Percentiles rank a stretch among this genome's conserved stretches.
phyloP scores from a whole-genome alignment of 1,140 invertebrate genomes.

The Lasaia peninsularis region DNA sequence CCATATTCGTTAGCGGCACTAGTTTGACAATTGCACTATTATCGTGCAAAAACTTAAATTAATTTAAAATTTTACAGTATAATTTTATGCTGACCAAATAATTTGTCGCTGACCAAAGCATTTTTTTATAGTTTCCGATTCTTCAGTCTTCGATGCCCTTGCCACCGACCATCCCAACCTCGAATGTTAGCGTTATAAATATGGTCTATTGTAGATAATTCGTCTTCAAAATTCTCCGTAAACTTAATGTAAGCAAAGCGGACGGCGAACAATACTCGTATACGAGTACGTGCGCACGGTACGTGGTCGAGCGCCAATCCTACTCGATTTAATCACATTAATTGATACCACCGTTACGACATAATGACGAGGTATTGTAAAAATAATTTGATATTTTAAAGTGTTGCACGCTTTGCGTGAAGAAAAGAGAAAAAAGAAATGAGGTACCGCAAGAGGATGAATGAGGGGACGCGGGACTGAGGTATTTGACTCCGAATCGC shows the following conservation, averaged over 20 bases:
- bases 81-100: too few relatives aligned
- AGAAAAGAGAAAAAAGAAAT: slow-evolving; percentile 38
- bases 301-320: slow-evolving; percentile 65
- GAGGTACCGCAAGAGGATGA: slow-evolving; percentile 47
- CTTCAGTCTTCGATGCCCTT: too few relatives aligned
- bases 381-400: slow-evolving; percentile 73
- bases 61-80: too few relatives aligned
- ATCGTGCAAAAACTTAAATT: too few relatives aligned
- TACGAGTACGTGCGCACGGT: slow-evolving; percentile 35
- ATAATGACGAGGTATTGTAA: slow-evolving; percentile 71
- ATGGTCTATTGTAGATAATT: too few relatives aligned
- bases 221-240: not conserved
- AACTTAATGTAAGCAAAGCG: slow-evolving; percentile 14
- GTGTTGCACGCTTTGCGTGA: slow-evolving; percentile 38
- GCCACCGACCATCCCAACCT: too few relatives aligned
- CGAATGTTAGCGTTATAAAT: too few relatives aligned
- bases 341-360: slow-evolving; percentile 70
- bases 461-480: slow-evolving; percentile 23
- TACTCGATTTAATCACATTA: slow-evolving; percentile 70
- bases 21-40: too few relatives aligned
- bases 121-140: too few relatives aligned
- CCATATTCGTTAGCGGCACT: too few relatives aligned
- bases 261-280: slow-evolving; percentile 39
- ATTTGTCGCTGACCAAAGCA: too few relatives aligned
- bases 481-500: slow-evolving; percentile 44